Percentiles rank a stretch among this genome's conserved stretches.
phyloP scores from a whole-genome alignment of 1,140 invertebrate genomes.

The Coelopa frigida region DNA sequence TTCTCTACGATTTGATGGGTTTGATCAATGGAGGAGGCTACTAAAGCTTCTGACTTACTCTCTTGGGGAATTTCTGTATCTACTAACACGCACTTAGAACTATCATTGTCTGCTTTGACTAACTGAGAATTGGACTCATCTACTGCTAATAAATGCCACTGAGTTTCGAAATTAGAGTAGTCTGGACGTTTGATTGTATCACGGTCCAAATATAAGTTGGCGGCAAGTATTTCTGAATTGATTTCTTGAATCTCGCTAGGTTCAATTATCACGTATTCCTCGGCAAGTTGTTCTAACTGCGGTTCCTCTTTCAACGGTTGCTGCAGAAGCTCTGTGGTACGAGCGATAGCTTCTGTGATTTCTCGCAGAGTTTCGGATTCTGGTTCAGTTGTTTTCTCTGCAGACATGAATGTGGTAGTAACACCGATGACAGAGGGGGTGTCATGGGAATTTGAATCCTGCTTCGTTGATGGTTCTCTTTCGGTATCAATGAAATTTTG shows the following conservation, averaged over 20 bases:
- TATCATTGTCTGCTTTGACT: too few species aligned
- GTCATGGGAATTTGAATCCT: too few species aligned
- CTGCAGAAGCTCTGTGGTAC: slow-evolving; percentile 5
- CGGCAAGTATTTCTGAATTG: slow-evolving; percentile 28
- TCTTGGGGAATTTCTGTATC: too few species aligned
- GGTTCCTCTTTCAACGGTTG: background rate
- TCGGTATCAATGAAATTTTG: background rate
- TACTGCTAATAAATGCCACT: slow-evolving; percentile 18
- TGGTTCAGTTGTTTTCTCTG: background rate
- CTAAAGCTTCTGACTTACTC: too few species aligned
- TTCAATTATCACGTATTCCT: slow-evolving; percentile 8
- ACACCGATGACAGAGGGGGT: too few species aligned
- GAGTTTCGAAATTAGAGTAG: slow-evolving; percentile 17
- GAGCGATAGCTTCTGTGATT: background rate
- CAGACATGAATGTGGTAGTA: too few species aligned
- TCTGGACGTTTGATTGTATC: slow-evolving; percentile 17
- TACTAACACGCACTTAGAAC: too few species aligned
- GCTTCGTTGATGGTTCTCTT: too few species aligned
- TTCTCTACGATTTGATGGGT: background rate
- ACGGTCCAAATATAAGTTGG: slow-evolving; percentile 29
- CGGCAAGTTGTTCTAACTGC: background rate
- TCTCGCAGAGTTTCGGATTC: background rate
- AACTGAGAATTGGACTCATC: too few species aligned
- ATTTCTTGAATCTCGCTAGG: slow-evolving; percentile 28
- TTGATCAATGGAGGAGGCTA: too few species aligned